These are phyloP conservation scores for Galerucella pusilla DNA, from an alignment of 2,888 invertebrate genomes.

Conservation along the genomic window DNA sequence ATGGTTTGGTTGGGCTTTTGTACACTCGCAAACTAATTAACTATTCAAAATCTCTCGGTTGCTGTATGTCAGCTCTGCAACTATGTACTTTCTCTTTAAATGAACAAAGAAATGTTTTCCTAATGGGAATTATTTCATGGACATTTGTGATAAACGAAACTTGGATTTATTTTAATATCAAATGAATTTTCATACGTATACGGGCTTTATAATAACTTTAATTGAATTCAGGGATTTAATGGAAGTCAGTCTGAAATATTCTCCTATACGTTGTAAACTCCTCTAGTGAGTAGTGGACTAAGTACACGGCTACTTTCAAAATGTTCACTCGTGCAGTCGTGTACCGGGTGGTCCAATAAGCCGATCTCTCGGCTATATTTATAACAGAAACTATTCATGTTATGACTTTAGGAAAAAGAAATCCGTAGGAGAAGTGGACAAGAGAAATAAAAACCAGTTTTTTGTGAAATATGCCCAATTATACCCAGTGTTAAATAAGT, in stretches of 20 bases:
- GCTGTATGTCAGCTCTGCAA: constrained; percentile 38
- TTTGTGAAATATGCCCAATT: too few species aligned
- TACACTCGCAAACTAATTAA: constrained; percentile 56
- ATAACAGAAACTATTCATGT: too few species aligned
- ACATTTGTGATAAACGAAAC: constrained; percentile 3
- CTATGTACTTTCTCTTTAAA: constrained; percentile 5
- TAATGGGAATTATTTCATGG: constrained; percentile 13
- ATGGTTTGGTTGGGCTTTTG: constrained; percentile 56
- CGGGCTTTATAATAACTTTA: background rate
- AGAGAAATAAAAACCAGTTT: too few species aligned
- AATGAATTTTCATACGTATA: background rate
- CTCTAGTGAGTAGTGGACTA: too few species aligned
- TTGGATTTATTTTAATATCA: background rate
- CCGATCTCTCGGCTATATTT: too few species aligned
- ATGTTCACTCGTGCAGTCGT: too few species aligned
- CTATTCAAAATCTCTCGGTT: constrained; percentile 44
- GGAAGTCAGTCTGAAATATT: background rate
- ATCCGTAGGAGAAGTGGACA: too few species aligned
- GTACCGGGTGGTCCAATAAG: too few species aligned
- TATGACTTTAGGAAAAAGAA: too few species aligned
- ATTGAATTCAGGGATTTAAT: background rate
- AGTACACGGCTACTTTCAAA: too few species aligned
- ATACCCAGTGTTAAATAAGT: too few species aligned
- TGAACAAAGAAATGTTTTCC: constrained; percentile 32
- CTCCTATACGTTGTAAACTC: too few species aligned